A percentile compares a stretch with the other conserved stretches of the same genome.
Conservation (phyloP, 2,113 vertebrate genomes). For the Manacus vitellinus region DNA sequence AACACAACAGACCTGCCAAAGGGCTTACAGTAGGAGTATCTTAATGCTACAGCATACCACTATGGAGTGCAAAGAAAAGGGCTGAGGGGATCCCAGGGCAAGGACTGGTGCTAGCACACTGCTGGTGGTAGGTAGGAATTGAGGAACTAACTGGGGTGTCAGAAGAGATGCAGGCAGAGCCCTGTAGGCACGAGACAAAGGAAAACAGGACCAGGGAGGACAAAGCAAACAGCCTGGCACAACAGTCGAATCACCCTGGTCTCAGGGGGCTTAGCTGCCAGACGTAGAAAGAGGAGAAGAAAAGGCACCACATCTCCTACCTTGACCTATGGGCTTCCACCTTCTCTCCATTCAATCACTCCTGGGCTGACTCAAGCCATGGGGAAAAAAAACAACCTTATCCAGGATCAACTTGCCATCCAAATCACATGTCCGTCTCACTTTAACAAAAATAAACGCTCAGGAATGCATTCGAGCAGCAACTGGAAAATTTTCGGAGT, state of each 20-base stretch:
- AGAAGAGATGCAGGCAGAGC: neutral
- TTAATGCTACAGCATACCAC: neutral
- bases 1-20: neutral
- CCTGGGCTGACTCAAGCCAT: neutral
- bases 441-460: fast-evolving
- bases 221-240: neutral
- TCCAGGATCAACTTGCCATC: neutral
- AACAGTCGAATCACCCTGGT: fast-evolving
- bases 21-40: neutral
- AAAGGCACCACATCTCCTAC: neutral
- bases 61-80: neutral
- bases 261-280: fast-evolving
- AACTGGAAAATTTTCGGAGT: neutral
- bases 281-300: fast-evolving
- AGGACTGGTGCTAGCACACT: neutral
- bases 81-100: neutral
- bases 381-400: neutral
- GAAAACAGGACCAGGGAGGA: neutral
- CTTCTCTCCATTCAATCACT: neutral
- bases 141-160: neutral
- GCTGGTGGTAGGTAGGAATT: too few relatives aligned
- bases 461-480: neutral
- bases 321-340: neutral
- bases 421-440: fast-evolving
- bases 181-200: neutral